Evolutionary conservation across 1,140 invertebrate species (phyloP).

Genomic region (Tyrophagus putrescentiae): DNA sequence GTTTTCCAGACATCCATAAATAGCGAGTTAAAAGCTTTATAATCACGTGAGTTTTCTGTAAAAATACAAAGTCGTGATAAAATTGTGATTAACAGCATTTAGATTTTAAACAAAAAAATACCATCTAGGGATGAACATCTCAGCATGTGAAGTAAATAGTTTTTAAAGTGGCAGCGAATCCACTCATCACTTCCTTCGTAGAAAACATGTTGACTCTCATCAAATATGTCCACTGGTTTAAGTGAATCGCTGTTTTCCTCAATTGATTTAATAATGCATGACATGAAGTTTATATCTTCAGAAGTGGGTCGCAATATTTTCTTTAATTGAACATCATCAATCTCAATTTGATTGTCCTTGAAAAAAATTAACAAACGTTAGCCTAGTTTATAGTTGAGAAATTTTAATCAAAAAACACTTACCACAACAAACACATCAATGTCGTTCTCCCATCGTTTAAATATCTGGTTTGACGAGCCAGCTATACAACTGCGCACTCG

Average conservation of each 20-base stretch:
- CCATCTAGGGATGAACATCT: slow-evolving; percentile 61
- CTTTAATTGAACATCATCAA: background rate
- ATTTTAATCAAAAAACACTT: slow-evolving; percentile 26
- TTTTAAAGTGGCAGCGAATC: slow-evolving; percentile 83
- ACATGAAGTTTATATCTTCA: slow-evolving; percentile 5
- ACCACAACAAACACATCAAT: slow-evolving; percentile 86
- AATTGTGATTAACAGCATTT: background rate
- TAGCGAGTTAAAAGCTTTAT: slow-evolving; percentile 70
- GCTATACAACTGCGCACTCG: slow-evolving; percentile 81
- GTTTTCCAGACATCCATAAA: slow-evolving; percentile 71
- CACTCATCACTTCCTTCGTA: slow-evolving; percentile 89
- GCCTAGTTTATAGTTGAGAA: background rate
- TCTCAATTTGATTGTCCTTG: background rate
- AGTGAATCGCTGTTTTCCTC: slow-evolving; percentile 70
- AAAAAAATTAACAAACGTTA: slow-evolving; percentile 15
- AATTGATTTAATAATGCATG: slow-evolving; percentile 31
- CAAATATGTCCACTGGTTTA: slow-evolving; percentile 63
- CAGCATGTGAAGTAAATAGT: slow-evolving; percentile 74
- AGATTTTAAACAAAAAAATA: slow-evolving; percentile 30
- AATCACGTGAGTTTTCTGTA: slow-evolving; percentile 52
- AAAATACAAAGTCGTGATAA: slow-evolving; percentile 1
- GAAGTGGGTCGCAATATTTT: slow-evolving; percentile 4
- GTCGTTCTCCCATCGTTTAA: slow-evolving; percentile 82
- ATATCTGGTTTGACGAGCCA: slow-evolving; percentile 91
- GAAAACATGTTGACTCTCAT: slow-evolving; percentile 35